phyloP scores from a whole-genome alignment of 2,888 invertebrate genomes.

The Muschampia plurimacula region DNA sequence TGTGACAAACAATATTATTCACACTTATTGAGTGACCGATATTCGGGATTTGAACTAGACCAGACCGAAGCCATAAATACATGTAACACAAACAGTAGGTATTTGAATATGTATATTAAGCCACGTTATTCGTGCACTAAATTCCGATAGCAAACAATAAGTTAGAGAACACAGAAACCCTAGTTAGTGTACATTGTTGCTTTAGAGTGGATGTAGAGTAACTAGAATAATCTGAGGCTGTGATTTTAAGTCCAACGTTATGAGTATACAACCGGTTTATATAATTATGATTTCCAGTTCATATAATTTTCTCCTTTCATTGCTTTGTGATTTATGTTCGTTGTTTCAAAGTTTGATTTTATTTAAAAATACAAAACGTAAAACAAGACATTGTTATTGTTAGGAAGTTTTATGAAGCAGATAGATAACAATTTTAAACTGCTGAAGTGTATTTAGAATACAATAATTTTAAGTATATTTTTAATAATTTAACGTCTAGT shows the following conservation, averaged over 20 bases:
- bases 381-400: background rate
- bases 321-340: background rate
- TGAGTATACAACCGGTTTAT: background rate
- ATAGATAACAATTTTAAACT: too few species aligned
- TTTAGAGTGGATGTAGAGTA: constrained; percentile 19
- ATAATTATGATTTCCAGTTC: background rate
- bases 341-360: background rate
- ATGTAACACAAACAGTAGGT: constrained; percentile 26
- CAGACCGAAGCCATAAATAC: constrained; percentile 27
- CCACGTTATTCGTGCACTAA: constrained; percentile 33
- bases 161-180: constrained; percentile 22
- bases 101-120: constrained; percentile 40
- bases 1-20: background rate
- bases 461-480: too few species aligned
- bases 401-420: too few species aligned
- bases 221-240: constrained; percentile 8
- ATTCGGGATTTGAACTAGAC: constrained; percentile 16
- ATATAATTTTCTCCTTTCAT: background rate
- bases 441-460: too few species aligned
- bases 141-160: constrained; percentile 34
- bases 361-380: background rate
- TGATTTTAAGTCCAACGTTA: constrained; percentile 16
- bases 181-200: constrained; percentile 35
- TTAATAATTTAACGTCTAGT: too few species aligned
- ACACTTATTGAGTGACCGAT: background rate